Base-by-base conservation (phyloP, 1,140 invertebrate species). In the Cherax destructor region DNA sequence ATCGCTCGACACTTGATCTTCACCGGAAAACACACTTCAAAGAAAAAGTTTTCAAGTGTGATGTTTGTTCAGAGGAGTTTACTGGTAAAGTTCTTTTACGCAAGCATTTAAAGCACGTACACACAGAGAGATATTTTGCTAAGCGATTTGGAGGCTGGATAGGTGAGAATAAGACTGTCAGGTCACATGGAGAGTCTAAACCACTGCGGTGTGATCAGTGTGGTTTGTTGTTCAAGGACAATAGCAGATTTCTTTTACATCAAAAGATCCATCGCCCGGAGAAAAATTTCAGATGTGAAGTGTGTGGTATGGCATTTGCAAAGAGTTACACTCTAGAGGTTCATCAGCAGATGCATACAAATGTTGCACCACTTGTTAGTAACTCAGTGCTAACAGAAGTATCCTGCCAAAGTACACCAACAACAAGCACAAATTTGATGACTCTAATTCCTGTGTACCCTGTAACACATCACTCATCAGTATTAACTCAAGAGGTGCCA, bases 271-370 rank as follows among this genome's bases (percentile, higher is more conserved):
- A 92, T 78, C 91, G 86, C 18, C 86, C 91, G 21, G 74, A 83
- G 9, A 86, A 91, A 47, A 79, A 88, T 79, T 92, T 83, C 72
- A 92, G 87, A 65, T 92, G 91, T 83, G 85, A 92, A 56, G 80
- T 80, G 21, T 92, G 91, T 88, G 91, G 91, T 49, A 88, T 88
- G 85, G 80, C 77, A 50, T 92, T 92, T 78, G 91, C 91, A 21
- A 92, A 92, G 52, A 88, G 91, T 69, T 92, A 92, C 77, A 92
- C 91, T n/a, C 61, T 92, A 47, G 91, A 92, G 72, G 91, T 92
- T 18, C 91, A 92, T 80, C 69, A 59, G n/a, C 91, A 88, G 21
- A 92, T 92, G 91, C 91, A 92, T 65, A 21, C 91, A 18, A 74
- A 16, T 30, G 85, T 65, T 76, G 9, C 85, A 6, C 81, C 79